Base-by-base conservation (phyloP, 2,113 vertebrate genomes). In the Pelecanus crispus region DNA sequence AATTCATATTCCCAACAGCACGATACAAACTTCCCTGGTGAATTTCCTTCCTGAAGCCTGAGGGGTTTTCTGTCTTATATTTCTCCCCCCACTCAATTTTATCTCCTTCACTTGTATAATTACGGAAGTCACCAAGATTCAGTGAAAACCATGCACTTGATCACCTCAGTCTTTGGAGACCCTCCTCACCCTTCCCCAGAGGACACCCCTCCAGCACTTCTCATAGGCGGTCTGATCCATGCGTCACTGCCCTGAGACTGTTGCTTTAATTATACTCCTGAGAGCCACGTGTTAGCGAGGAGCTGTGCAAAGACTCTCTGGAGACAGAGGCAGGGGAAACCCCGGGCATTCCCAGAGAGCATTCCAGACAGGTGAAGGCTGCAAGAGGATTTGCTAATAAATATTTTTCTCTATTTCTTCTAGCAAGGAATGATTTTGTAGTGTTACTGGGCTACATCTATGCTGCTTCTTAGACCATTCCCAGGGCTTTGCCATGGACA, bases 261-360 rank as follows among this genome's bases (percentile, higher is more conserved):
- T 58, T 77, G 62, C 70, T 91, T 19, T 95, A 95, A 95, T 91
- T 88, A 81, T 59, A 65, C 96, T 50, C 81, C 62, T 17, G 96
- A 87, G 94, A 92, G 29, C 38, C 3, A 0, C 2, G 2, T 4
- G 1, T 16, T 68, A 73, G 45, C 34, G 34, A 86, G 82, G 63
- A 94, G 68, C 81, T 65, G 49, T 82, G 61, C 9, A 32, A 79
- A 70, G 61, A 40, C 61, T 91, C 92, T 93, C 89, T 13, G 14
- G 94, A 92, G 96, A 26, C 29, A 47, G 61, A 71, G 1, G 0
- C 19, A 55, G 87, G 87, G 88, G 79, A 93, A 92, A 88, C 84
- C 84, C 66, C 86, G 92, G 90, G 66, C 94, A 83, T 95, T 95
- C 89, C 89, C 74, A 77, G n/a, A 3, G 18, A 38, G 3, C 10